Evolutionary conservation across 2,888 invertebrate species (phyloP).

Genomic region (Eudemis profundana): DNA sequence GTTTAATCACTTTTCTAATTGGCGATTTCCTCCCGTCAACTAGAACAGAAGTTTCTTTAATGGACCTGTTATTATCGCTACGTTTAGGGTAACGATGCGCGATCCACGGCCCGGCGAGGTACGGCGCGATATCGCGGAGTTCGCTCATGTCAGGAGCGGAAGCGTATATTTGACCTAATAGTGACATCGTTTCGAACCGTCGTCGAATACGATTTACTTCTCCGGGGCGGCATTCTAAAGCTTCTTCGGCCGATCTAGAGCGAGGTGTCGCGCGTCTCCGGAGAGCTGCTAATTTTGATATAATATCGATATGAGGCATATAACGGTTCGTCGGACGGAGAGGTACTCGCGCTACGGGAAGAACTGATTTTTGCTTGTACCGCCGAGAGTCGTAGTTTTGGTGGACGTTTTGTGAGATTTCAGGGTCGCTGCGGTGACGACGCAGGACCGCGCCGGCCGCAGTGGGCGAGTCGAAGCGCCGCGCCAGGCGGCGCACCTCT

Average conservation of each 20-base stretch:
- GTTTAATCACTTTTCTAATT: conserved; percentile 76
- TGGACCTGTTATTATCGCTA: conserved; percentile 88
- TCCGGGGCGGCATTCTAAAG: conserved; percentile 84
- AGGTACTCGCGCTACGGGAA: conserved; percentile 88
- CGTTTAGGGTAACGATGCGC: conserved; percentile 91
- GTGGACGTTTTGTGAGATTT: conserved; percentile 86
- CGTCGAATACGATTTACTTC: conserved; percentile 90
- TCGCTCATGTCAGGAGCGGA: conserved; percentile 93
- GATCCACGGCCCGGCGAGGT: conserved; percentile 91
- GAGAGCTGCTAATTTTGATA: conserved; percentile 92
- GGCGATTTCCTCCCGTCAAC: conserved; percentile 69
- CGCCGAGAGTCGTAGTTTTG: conserved; percentile 69
- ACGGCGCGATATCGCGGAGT: conserved; percentile 91
- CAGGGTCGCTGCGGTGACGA: conserved; percentile 92
- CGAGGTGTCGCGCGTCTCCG: conserved; percentile 78
- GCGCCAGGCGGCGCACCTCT: conserved; percentile 91
- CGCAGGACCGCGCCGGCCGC: conserved; percentile 82
- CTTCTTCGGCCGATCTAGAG: conserved; percentile 80
- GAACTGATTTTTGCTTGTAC: conserved; percentile 71
- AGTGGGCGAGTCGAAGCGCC: conserved; percentile 90
- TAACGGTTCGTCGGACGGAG: conserved; percentile 89
- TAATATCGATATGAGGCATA: conserved; percentile 96
- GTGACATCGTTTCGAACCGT: conserved; percentile 89
- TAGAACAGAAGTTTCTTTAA: conserved; percentile 74
- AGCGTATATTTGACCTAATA: conserved; percentile 91